phyloP scores from a whole-genome alignment of 2,113 vertebrate species.

The Atherinomorus stipes region DNA sequence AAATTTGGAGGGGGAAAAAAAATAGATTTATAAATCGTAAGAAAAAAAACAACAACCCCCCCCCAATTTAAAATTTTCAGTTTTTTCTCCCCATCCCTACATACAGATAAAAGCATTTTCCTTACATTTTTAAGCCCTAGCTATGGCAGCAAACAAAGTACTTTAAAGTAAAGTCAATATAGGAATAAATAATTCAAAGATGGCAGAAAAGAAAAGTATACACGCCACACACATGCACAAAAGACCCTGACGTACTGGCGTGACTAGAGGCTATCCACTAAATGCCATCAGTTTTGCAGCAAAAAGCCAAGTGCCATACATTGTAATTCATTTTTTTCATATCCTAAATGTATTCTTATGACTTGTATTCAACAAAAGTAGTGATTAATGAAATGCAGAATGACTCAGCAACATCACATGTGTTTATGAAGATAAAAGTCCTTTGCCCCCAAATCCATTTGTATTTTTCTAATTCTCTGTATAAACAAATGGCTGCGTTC shows the following conservation, averaged over 20 bases:
- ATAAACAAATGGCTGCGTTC: constrained; percentile 37
- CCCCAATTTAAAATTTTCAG: too few species aligned
- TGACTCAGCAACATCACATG: constrained; percentile 36
- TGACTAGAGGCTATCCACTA: too few species aligned
- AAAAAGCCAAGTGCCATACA: not conserved
- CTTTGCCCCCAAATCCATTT: constrained; percentile 32
- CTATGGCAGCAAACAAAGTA: not conserved
- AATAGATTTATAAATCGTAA: too few species aligned
- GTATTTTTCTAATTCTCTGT: constrained; percentile 35
- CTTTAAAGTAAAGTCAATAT: not conserved
- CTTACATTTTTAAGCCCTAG: not conserved
- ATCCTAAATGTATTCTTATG: constrained; percentile 13
- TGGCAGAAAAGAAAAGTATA: not conserved
- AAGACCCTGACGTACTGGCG: constrained; percentile 1
- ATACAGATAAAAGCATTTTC: not conserved
- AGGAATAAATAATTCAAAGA: not conserved
- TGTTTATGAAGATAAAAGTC: constrained; percentile 36
- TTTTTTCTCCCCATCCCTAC: too few species aligned
- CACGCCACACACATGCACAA: not conserved
- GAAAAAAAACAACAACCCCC: too few species aligned
- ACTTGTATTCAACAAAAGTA: not conserved
- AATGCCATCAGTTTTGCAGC: constrained; percentile 8
- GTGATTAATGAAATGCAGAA: constrained; percentile 21
- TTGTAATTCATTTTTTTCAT: not conserved
- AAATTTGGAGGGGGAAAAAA: too few species aligned